These are phyloP conservation scores for Nylanderia fulva DNA, from an alignment of 1,140 invertebrate species.

Conservation along the genomic window DNA sequence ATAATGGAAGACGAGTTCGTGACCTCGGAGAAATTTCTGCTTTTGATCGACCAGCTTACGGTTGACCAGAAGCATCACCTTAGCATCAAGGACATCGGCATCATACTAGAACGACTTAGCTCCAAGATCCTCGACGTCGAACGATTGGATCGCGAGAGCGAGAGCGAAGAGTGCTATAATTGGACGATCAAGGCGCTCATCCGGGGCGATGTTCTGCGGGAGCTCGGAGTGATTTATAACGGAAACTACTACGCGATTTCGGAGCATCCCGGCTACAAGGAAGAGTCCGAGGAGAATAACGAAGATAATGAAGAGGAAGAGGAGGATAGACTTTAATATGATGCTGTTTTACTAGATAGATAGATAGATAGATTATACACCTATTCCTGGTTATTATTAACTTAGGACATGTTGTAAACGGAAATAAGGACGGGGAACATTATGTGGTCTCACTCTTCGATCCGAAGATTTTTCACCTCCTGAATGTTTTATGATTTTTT, in stretches of 20 bases:
- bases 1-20: conserved; percentile 95
- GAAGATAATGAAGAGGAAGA: conserved; percentile 93
- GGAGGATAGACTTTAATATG: conserved; percentile 91
- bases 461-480: conserved; percentile 42
- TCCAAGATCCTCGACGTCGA: conserved; percentile 98
- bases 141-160: conserved; percentile 94
- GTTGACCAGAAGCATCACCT: conserved; percentile 96
- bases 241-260: conserved; percentile 98
- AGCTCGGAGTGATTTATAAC: conserved; percentile 97
- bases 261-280: conserved; percentile 96
- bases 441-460: conserved; percentile 5
- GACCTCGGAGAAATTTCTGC: conserved; percentile 95
- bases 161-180: conserved; percentile 96
- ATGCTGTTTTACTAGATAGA: conserved; percentile 82
- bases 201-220: conserved; percentile 94
- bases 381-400: conserved; percentile 81
- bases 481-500: background rate
- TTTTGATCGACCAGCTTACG: conserved; percentile 96
- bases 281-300: conserved; percentile 93
- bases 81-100: conserved; percentile 97
- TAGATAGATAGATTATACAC: conserved; percentile 80
- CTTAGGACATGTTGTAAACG: conserved; percentile 63
- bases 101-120: conserved; percentile 95
- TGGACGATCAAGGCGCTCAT: conserved; percentile 98
- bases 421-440: conserved; percentile 29